These are phyloP conservation scores for Anthopleura sola DNA, from an alignment of 64 coral and sea anemone species.

Conservation along the genomic window DNA sequence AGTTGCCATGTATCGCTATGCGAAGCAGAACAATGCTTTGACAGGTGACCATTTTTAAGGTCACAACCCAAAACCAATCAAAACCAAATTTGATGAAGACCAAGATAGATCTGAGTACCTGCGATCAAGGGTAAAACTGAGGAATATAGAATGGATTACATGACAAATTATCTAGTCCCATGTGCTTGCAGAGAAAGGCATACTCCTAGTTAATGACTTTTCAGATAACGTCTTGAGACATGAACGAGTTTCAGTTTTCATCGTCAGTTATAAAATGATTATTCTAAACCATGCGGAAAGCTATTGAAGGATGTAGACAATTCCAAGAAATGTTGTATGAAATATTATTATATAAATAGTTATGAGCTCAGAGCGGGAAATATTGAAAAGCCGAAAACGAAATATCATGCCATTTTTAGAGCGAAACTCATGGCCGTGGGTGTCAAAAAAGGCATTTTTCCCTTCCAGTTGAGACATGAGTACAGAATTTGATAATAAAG, in stretches of 20 bases:
- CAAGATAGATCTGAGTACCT: background rate
- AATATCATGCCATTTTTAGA: no score
- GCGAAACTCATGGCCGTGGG: no score
- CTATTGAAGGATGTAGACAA: background rate
- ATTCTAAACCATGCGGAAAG: background rate
- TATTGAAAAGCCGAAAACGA: no score
- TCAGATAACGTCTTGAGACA: background rate
- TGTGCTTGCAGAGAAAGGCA: background rate
- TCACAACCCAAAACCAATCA: background rate
- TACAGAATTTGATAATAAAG: no score
- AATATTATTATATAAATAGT: background rate
- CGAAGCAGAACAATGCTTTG: background rate
- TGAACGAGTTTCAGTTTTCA: background rate
- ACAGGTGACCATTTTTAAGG: background rate
- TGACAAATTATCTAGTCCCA: background rate
- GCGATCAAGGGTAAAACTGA: background rate
- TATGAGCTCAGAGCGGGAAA: background rate
- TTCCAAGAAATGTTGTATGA: background rate
- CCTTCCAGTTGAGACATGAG: no score
- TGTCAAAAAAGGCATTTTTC: no score
- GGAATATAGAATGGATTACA: background rate
- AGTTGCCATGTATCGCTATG: constrained; percentile 17
- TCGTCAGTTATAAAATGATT: background rate
- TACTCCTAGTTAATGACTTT: background rate
- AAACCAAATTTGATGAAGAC: background rate